Evolutionary conservation across 1,140 invertebrate genomes (phyloP).

Genomic region (Dufourea novaeangliae): DNA sequence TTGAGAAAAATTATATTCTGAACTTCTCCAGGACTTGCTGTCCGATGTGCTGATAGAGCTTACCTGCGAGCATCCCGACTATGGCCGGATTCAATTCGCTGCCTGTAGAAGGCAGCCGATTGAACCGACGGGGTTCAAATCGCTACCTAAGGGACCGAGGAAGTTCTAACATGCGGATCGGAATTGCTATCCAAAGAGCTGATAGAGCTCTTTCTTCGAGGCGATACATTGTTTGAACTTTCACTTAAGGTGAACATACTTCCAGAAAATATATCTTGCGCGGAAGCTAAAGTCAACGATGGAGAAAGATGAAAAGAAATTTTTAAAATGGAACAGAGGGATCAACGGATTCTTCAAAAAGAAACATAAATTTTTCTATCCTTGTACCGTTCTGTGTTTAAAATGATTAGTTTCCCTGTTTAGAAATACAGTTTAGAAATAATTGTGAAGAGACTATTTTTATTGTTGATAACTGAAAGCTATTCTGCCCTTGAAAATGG

Average conservation of each 20-base stretch:
- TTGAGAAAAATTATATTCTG: not conserved
- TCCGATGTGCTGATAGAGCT: constrained; percentile 1
- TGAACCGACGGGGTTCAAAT: not conserved
- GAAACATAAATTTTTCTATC: too few species aligned
- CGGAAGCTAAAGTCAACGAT: too few species aligned
- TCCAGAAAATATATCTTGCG: too few species aligned
- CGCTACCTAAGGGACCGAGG: not conserved
- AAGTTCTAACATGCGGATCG: not conserved
- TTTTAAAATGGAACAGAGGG: too few species aligned
- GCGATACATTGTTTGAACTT: not conserved
- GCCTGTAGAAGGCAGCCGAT: not conserved
- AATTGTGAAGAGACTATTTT: too few species aligned
- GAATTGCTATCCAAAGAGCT: not conserved
- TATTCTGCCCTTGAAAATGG: too few species aligned
- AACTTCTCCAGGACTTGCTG: not conserved
- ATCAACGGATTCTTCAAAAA: too few species aligned
- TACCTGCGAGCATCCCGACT: not conserved
- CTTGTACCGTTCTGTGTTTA: too few species aligned
- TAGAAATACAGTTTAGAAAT: too few species aligned
- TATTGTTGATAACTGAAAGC: too few species aligned
- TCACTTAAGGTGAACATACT: not conserved
- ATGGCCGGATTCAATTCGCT: not conserved
- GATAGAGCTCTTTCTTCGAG: not conserved
- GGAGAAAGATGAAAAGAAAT: too few species aligned
- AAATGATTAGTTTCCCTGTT: too few species aligned